A percentile compares a stretch with the other conserved stretches of the same genome.
Conservation (phyloP, 92 coral and sea anemone species). For the Virgularia gustaviana region DNA sequence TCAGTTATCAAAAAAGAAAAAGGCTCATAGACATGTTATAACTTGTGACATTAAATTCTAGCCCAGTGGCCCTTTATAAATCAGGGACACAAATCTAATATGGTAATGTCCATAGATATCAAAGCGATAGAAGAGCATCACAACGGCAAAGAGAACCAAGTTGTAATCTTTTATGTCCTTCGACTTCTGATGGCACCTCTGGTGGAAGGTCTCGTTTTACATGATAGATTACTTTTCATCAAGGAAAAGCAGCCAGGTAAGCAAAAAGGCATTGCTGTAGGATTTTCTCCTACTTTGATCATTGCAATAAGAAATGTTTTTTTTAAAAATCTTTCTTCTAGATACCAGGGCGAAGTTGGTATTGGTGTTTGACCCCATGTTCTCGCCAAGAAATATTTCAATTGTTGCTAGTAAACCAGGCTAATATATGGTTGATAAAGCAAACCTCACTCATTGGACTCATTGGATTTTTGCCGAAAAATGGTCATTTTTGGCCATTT, state of each 20-base stretch:
- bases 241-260: slow-evolving; percentile 17
- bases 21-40: too few relatives aligned
- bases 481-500: too few relatives aligned
- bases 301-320: too few relatives aligned
- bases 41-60: too few relatives aligned
- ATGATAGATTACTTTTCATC: slow-evolving; percentile 22
- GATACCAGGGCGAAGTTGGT: slow-evolving; percentile 13
- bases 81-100: too few relatives aligned
- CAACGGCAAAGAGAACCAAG: background rate
- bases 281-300: background rate
- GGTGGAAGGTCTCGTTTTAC: slow-evolving; percentile 24
- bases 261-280: background rate
- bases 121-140: background rate
- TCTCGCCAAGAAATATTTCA: slow-evolving; percentile 28
- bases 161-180: slow-evolving; percentile 31
- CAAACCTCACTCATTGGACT: too few relatives aligned
- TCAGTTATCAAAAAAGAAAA: too few relatives aligned
- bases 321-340: background rate
- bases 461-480: background rate
- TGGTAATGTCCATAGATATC: slow-evolving; percentile 20
- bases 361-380: slow-evolving; percentile 8
- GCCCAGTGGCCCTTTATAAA: too few relatives aligned
- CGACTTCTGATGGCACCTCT: slow-evolving; percentile 19
- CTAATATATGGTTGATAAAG: too few relatives aligned
- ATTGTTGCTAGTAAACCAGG: slow-evolving; percentile 16